phyloP scores from a whole-genome alignment of 2,888 invertebrate genomes.

The Folsomia manolachei region DNA sequence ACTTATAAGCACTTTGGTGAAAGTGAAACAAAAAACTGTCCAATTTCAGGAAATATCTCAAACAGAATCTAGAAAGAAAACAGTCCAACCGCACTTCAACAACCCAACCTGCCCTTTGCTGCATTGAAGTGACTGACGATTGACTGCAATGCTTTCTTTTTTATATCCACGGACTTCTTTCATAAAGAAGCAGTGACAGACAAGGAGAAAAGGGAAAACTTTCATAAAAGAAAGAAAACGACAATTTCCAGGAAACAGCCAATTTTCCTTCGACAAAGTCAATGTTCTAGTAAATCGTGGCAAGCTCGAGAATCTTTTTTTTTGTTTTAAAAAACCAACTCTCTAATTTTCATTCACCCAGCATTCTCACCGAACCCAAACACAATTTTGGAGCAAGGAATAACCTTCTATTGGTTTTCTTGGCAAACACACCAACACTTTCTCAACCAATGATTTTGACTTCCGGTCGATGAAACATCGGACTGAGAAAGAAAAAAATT shows the following conservation, averaged over 20 bases:
- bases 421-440: too few relatives aligned
- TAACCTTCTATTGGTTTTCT: too few relatives aligned
- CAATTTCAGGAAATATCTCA: constrained; percentile 28
- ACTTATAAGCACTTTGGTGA: constrained; percentile 21
- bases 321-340: too few relatives aligned
- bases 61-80: neutral
- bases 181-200: constrained; percentile 19
- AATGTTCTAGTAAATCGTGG: neutral
- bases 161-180: neutral
- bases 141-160: neutral
- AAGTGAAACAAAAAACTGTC: constrained; percentile 34
- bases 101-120: neutral
- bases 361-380: too few relatives aligned
- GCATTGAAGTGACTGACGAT: too few relatives aligned
- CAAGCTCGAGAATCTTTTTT: neutral
- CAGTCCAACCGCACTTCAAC: neutral
- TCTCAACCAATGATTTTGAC: too few relatives aligned
- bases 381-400: too few relatives aligned
- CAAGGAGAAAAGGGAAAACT: constrained; percentile 26
- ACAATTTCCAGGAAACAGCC: constrained; percentile 44
- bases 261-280: constrained; percentile 30
- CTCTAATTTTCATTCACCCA: neutral
- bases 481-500: too few relatives aligned
- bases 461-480: too few relatives aligned
- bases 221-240: constrained; percentile 33